Conservation (phyloP, 2,888 invertebrate species). For the Balanococcus diminutus region DNA sequence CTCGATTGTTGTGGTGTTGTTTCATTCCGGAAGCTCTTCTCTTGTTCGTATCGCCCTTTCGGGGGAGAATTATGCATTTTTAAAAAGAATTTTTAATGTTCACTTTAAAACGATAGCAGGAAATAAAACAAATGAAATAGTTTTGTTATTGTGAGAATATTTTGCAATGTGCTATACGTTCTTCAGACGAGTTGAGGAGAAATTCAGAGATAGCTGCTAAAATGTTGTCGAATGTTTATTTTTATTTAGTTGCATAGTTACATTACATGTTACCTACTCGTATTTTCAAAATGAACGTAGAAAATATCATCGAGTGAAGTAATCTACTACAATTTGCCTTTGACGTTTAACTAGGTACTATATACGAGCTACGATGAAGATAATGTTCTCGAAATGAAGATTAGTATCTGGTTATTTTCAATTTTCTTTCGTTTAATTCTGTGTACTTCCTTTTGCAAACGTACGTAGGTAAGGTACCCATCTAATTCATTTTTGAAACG, state of each 20-base stretch:
- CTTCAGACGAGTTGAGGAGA: too few relatives aligned
- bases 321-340: not conserved
- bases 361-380: not conserved
- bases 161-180: not conserved
- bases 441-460: not conserved
- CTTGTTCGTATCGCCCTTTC: not conserved
- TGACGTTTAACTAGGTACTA: not conserved
- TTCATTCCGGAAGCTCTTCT: not conserved
- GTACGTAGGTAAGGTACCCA: too few relatives aligned
- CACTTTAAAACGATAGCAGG: not conserved
- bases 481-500: not conserved
- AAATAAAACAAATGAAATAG: not conserved
- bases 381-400: not conserved
- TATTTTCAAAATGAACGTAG: not conserved
- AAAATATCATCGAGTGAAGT: not conserved
- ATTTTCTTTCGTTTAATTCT: not conserved
- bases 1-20: slow-evolving; percentile 2
- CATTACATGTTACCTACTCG: too few relatives aligned
- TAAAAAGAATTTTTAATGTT: not conserved
- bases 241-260: too few relatives aligned
- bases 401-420: not conserved
- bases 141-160: not conserved
- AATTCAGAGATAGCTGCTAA: too few relatives aligned
- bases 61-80: not conserved
- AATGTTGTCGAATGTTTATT: too few relatives aligned